phyloP scores from a whole-genome alignment of 2,113 vertebrate species.

The Nasalis larvatus region DNA sequence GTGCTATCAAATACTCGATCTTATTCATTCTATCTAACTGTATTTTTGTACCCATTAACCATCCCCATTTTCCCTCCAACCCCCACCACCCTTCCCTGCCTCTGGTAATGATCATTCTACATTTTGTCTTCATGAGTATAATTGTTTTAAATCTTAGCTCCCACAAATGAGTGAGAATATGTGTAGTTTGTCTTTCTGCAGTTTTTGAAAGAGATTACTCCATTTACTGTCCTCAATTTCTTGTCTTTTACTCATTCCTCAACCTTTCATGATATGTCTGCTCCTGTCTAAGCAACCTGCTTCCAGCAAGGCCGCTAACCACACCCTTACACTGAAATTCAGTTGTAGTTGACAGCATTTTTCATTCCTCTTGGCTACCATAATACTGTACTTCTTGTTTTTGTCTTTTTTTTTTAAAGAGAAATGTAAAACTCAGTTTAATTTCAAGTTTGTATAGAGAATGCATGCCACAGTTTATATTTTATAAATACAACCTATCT shows the following conservation, averaged over 20 bases:
- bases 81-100: too few species aligned
- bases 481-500: constrained; percentile 20
- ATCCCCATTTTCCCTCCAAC: too few species aligned
- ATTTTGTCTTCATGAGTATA: too few species aligned
- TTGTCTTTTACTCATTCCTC: background rate
- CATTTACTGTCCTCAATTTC: background rate
- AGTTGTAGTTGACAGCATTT: background rate
- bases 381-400: background rate
- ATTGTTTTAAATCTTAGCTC: too few species aligned
- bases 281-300: background rate
- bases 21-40: too few species aligned
- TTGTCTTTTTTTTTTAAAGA: background rate
- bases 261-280: background rate
- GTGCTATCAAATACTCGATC: too few species aligned
- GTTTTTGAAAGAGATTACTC: background rate
- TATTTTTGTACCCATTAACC: too few species aligned
- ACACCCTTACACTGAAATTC: background rate
- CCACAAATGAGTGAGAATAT: too few species aligned
- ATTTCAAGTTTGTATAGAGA: constrained; percentile 39
- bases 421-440: constrained; percentile 12
- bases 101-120: too few species aligned
- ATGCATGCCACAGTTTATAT: constrained; percentile 69
- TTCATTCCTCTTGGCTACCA: background rate
- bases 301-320: background rate
- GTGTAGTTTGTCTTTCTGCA: too few species aligned